Base-by-base conservation (phyloP, 2,888 invertebrate genomes). In the Mechanitis messenoides region DNA sequence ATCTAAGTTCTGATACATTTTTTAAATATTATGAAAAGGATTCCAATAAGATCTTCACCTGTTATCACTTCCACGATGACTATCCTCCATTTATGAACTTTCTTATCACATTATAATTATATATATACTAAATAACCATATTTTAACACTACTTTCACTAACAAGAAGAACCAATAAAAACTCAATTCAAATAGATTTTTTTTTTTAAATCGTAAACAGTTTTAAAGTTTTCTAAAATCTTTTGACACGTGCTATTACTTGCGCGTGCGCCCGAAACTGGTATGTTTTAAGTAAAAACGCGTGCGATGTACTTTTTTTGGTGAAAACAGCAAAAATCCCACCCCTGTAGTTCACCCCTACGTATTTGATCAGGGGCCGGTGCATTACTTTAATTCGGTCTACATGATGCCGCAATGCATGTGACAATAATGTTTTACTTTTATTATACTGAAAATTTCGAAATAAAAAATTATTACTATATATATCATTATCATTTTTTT, bases 211-310 rank as follows among this genome's bases (percentile, higher is more conserved):
- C 0, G 42, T 50, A 50, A 31, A 9, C 31, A 42, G 55, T 45
- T 53, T 11, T 1, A 3, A 20, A 33, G 46, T 53, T 58, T 56
- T 56, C 12, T 55, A 42, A 46, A 35, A 12, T 53, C 33, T 46
- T 60, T 67, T 61, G 77, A 77, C 85, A 75, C 87, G 86, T 87
- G 88, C 75, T 74, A 53, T 65, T 77, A 71, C 71, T 63, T 87
- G 89, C 89, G 85, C 83, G 80, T 80, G 84, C 85, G 85, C 76
- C 75, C 72, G 78, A 85, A 85, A 87, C 86, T 87, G 80, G 71
- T 72, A 72, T 83, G 85, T 89, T 90, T 89, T 88, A 83, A 74
- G 87, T 88, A 88, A 89, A 87, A 89, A 87, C 81, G 80, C 74
- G 80, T 84, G 81, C 75, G 69, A 67, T 71, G 71, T 72, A 71